Evolutionary conservation across 2,888 invertebrate genomes (phyloP), one percentile per base, ranked within the genome.

Genomic region (Rhimphoctona megacephalus): DNA sequence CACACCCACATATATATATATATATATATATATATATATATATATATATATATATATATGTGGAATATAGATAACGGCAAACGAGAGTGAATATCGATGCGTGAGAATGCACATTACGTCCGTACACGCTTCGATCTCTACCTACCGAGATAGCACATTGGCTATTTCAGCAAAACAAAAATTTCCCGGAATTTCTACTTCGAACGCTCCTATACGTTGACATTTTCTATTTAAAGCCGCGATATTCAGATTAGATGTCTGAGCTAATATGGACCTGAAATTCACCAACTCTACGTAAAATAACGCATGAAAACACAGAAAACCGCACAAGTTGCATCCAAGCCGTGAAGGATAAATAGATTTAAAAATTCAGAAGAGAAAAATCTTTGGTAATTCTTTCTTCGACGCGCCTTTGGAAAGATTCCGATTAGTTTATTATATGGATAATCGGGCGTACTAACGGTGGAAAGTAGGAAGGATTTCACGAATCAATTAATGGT

Each of bases 31-130:
- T 33, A 5, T 33, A 5, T 2, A 5, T 64, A 67, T 81, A 78
- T 81, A 81, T 85, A 43, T 43, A 85, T 79, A 82, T 66, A 69
- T 82, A 79, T 82, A 79, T 85, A 72, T 72, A 61, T 11, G 67
- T 73, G 72, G 80, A 83, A 83, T 83, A 83, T 52, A 86, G 83
- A 81, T 86, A 86, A 80, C 79, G 76, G 3, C 46, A 33, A 70
- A 49, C 70, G 39, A 49, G 78, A 83, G 83, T 70, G 83, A 79
- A 81, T 81, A 81, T 81, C 67, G 78, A 80, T 73, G 84, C 85
- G 76, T 83, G 66, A 64, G 79, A 69, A 76, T 76, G 70, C 81
- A 64, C 83, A 76, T 81, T 81, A 77, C 72, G 66, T 77, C 22
- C 25, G 54, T 66, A 30, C 70, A 69, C 61, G 57, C 64, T 61